These are phyloP conservation scores for Zoanthus gigantus DNA, from an alignment of 92 coral and sea anemone species.

Conservation along the genomic window DNA sequence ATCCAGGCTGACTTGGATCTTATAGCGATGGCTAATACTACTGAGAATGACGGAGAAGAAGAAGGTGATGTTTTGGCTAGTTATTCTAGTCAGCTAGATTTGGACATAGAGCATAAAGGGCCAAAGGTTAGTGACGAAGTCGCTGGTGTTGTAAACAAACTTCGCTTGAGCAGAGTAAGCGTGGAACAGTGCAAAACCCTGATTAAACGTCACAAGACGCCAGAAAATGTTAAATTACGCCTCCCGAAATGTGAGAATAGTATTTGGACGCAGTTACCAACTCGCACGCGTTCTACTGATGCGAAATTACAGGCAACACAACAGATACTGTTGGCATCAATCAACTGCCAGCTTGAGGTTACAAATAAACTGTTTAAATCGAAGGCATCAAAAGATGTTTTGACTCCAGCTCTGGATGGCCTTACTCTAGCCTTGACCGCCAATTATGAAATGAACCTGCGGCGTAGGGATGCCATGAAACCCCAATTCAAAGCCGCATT, in stretches of 20 bases:
- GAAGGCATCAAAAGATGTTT: constrained; percentile 46
- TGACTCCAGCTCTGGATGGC: constrained; percentile 60
- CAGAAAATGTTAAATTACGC: constrained; percentile 28
- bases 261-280: constrained; percentile 60
- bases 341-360: constrained; percentile 55
- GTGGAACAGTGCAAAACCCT: constrained; percentile 33
- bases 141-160: constrained; percentile 44
- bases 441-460: constrained; percentile 42
- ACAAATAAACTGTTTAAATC: constrained; percentile 37
- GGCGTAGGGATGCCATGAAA: constrained; percentile 58
- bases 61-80: neutral
- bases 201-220: constrained; percentile 25
- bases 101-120: constrained; percentile 28
- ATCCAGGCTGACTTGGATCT: too few relatives aligned
- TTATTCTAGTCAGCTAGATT: neutral
- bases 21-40: too few relatives aligned
- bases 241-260: constrained; percentile 41
- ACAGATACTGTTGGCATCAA: constrained; percentile 38
- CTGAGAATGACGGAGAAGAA: too few relatives aligned
- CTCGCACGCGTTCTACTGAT: constrained; percentile 2
- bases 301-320: constrained; percentile 31
- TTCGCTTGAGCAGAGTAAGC: constrained; percentile 35
- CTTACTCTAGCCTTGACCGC: constrained; percentile 56
- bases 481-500: constrained; percentile 60
- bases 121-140: constrained; percentile 28